These are phyloP conservation scores for Lateolabrax maculatus DNA, from an alignment of 2,797 vertebrate genomes.

Conservation along the genomic window DNA sequence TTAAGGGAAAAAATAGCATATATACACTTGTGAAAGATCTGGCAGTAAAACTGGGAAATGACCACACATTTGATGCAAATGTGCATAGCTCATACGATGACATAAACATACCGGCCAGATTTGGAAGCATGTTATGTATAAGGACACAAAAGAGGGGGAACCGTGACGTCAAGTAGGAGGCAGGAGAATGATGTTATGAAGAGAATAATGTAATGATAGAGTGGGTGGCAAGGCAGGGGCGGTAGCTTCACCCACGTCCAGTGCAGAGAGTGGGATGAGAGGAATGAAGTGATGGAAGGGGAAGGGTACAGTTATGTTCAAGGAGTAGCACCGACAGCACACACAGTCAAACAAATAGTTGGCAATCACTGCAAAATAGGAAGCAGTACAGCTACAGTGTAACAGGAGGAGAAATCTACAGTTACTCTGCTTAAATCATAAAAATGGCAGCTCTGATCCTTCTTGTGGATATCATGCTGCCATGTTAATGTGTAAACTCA, in stretches of 20 bases:
- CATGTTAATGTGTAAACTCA: slow-evolving; percentile 22
- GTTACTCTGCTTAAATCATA: slow-evolving; percentile 7
- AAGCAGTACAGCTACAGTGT: slow-evolving; percentile 25
- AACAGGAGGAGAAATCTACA: slow-evolving; percentile 14
- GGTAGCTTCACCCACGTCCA: slow-evolving; percentile 66
- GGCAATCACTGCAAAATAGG: slow-evolving; percentile 32
- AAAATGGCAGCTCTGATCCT: slow-evolving; percentile 11
- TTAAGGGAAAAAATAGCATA: slow-evolving; percentile 33
- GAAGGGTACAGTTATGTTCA: slow-evolving; percentile 68
- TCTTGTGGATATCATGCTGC: neutral
- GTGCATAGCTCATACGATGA: slow-evolving; percentile 20
- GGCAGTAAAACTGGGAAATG: slow-evolving; percentile 18
- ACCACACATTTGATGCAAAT: slow-evolving; percentile 19
- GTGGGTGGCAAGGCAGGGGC: slow-evolving; percentile 63
- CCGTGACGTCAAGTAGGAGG: slow-evolving; percentile 48
- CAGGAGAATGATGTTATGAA: slow-evolving; percentile 52
- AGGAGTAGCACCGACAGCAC: slow-evolving; percentile 55
- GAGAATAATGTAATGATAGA: slow-evolving; percentile 72
- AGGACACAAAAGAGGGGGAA: slow-evolving; percentile 42
- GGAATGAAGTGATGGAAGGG: slow-evolving; percentile 70
- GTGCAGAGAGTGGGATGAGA: slow-evolving; percentile 70
- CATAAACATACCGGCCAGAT: slow-evolving; percentile 30
- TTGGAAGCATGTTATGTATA: slow-evolving; percentile 32
- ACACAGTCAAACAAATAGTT: slow-evolving; percentile 40
- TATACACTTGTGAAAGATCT: slow-evolving; percentile 26